Percentiles rank a stretch among this genome's conserved stretches.
Evolutionary conservation across 2,113 vertebrate species (phyloP).

Genomic region (Thymallus thymallus): DNA sequence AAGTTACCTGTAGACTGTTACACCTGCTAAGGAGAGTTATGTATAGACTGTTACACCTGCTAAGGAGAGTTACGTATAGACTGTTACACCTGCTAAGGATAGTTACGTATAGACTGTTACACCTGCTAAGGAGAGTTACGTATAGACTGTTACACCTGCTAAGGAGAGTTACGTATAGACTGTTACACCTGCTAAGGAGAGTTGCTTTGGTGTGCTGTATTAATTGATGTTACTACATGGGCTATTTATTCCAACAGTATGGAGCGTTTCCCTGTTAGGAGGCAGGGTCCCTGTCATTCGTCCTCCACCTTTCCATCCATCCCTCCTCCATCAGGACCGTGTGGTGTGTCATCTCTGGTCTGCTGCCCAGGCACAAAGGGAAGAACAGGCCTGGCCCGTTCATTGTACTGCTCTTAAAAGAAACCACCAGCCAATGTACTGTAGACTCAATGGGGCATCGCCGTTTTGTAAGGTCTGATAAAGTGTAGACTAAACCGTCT

Average conservation of each 20-base stretch:
- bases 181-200: too few relatives aligned
- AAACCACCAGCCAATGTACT: constrained; percentile 64
- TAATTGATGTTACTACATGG: too few relatives aligned
- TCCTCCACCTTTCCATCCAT: constrained; percentile 15
- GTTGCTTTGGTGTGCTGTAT: too few relatives aligned
- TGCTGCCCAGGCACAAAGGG: constrained; percentile 69
- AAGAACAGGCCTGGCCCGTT: constrained; percentile 53
- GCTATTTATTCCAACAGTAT: constrained; percentile 10
- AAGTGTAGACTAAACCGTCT: constrained; percentile 61
- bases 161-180: too few relatives aligned
- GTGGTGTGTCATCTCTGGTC: constrained; percentile 52
- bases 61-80: too few relatives aligned
- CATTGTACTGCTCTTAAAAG: constrained; percentile 71
- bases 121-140: too few relatives aligned
- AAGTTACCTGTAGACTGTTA: too few relatives aligned
- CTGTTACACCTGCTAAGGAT: too few relatives aligned
- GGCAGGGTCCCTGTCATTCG: constrained; percentile 20
- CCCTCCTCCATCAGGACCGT: background rate
- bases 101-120: too few relatives aligned
- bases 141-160: too few relatives aligned
- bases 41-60: too few relatives aligned
- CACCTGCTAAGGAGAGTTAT: too few relatives aligned
- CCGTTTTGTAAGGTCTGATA: constrained; percentile 65
- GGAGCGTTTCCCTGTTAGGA: background rate
- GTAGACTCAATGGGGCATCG: constrained; percentile 68